Evolutionary conservation across 2,113 vertebrate species (phyloP), one percentile per base, ranked within the genome.

Genomic region (Archilochus colubris): DNA sequence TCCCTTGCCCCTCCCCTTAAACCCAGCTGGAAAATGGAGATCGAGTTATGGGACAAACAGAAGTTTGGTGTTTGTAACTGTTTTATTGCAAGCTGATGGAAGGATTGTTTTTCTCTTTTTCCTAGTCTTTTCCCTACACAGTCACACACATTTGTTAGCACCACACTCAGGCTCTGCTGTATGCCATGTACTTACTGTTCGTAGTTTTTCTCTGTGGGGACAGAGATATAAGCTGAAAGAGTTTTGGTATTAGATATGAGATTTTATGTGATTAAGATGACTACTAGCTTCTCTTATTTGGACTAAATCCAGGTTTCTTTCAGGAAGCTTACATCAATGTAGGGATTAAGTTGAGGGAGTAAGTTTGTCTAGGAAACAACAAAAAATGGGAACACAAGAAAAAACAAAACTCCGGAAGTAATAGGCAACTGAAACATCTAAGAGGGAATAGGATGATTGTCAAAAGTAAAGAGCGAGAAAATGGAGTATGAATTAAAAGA

Each of bases 81-180:
- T 57, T 66, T 66, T n/a, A 62, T 54, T 67, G 53, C n/a, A 84
- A 51, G 55, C 36, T 84, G 27, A 53, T 22, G 16, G n/a, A 53
- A 54, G 13, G 19, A 54, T 46, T 66, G 14, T 44, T 57, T 43
- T 7, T 16, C 1, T 11, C 19, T 25, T 51, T 59, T 51, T 61
- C 62, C 20, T 51, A 54, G 36, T 19, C 21, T 70, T 86, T 77
- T 66, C 14, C 25, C 30, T 18, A 9, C 9, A 18, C 15, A 24
- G 30, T 81, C 17, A 14, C 0, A 0, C 17, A 14, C 0, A 0
- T 53, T 69, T 70, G 27, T 70, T 70, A 77, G 23, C 24, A 54
- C 5, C 7, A 68, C 38, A 12, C 44, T 77, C 31, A 36, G 69
- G 38, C 46, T 77, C 8, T 89, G 78, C 30, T 40, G 1, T 44